Evolutionary conservation across 2,888 invertebrate species (phyloP), one percentile per base, ranked within the genome.

Genomic region (Tipula vernalis): DNA sequence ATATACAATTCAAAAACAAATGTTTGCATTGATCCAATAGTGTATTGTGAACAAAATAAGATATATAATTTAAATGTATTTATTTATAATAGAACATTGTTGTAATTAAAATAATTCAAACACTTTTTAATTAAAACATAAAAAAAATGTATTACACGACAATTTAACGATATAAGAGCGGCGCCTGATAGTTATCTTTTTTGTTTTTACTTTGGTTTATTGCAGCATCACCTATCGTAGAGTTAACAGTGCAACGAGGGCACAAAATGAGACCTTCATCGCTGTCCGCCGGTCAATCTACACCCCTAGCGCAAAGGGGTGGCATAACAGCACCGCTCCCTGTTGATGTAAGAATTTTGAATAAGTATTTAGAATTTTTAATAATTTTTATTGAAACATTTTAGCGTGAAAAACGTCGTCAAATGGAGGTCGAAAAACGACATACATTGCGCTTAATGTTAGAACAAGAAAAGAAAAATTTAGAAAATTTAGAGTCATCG

Each of bases 371-470:
- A 12, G 13, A 44, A 3, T 42, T 15, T 85, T 85, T 86, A n/a
- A 86, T n/a, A 18, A 86, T 83, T 41, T 87, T 83, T 84, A 87
- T 88, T 86, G 87, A 87, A 86, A 87, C 86, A 88, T 92, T 93
- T 28, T 92, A 98, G 98, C 94, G 95, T 89, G 97, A 96, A 90
- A 97, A 96, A 90, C 96, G 96, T 89, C 93, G 95, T 71, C 96
- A 97, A 92, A 92, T 98, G 91, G 96, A 96, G 90, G 94, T 95
- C 87, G 95, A 97, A 89, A 95, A 96, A 89, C 95, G 96, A 87
- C 95, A 96, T 91, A 97, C 98, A 18, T 94, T 98, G 88, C 95
- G 95, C 89, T 93, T 97, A 90, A 98, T 98, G 98, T 93, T 98
- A 88, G 97, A 97, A 89, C 95, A 96, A 89, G 97, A 97, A 90